Conservation (phyloP, 2,888 invertebrate species). For the Petrolisthes manimaculis region DNA sequence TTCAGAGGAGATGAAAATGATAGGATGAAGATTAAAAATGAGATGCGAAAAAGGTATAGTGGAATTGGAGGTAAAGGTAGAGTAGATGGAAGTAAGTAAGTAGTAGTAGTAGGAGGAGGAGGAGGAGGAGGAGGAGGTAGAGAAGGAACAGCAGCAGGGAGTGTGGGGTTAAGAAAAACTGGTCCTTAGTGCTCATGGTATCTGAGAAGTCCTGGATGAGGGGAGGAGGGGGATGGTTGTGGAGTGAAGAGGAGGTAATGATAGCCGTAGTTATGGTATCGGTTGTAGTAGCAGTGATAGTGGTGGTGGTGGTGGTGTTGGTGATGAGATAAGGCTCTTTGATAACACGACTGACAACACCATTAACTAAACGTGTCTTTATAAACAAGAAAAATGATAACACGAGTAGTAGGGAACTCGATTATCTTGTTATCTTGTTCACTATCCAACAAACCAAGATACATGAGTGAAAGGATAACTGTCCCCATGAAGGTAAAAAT, state of each 20-base stretch:
- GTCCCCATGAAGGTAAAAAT: too few relatives aligned
- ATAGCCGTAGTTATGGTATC: too few relatives aligned
- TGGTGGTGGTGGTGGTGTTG: too few relatives aligned
- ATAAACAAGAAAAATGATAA: too few relatives aligned
- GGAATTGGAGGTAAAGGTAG: background rate
- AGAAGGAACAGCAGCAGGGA: background rate
- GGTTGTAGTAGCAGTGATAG: too few relatives aligned
- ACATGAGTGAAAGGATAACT: too few relatives aligned
- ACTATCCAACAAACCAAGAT: too few relatives aligned
- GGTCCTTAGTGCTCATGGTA: background rate
- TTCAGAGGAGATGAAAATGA: background rate
- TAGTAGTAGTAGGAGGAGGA: background rate
- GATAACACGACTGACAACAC: too few relatives aligned
- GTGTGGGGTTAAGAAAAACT: background rate
- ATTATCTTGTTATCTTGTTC: too few relatives aligned
- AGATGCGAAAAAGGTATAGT: background rate
- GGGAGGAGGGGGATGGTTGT: background rate
- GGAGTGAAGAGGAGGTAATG: background rate
- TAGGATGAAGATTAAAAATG: background rate
- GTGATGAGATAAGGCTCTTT: too few relatives aligned
- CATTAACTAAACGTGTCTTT: too few relatives aligned
- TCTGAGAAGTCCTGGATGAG: background rate
- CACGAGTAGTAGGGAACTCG: too few relatives aligned
- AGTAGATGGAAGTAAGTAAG: background rate
- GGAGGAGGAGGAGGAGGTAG: background rate